These are phyloP conservation scores for Epinephelus cyanopodus DNA, from an alignment of 2,113 vertebrate genomes.

Conservation along the genomic window DNA sequence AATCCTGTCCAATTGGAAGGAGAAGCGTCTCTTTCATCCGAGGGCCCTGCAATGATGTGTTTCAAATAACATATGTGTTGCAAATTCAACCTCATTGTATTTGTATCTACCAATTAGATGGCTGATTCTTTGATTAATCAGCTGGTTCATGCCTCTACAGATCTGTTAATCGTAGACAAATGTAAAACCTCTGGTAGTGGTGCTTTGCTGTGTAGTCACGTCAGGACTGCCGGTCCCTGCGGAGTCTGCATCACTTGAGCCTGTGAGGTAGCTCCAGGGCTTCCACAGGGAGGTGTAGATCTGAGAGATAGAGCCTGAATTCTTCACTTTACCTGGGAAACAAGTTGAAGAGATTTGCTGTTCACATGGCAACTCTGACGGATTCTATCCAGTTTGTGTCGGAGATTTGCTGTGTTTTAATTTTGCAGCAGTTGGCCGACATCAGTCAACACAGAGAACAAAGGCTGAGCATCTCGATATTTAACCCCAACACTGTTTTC, in stretches of 20 bases:
- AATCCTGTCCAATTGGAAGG: constrained; percentile 79
- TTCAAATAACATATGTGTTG: not conserved
- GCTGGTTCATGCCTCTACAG: not conserved
- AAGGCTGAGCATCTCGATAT: constrained; percentile 21
- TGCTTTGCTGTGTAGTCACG: constrained; percentile 53
- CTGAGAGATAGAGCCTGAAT: constrained; percentile 65
- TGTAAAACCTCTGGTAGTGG: constrained; percentile 62
- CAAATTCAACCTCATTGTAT: not conserved
- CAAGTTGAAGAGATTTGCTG: constrained; percentile 19
- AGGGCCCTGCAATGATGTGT: constrained; percentile 9
- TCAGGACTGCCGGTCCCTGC: constrained; percentile 46
- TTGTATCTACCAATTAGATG: not conserved
- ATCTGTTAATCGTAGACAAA: constrained; percentile 17
- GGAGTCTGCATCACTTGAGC: constrained; percentile 52
- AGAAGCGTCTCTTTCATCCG: constrained; percentile 26
- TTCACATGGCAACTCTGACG: not conserved
- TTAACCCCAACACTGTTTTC: constrained; percentile 29
- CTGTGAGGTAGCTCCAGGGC: constrained; percentile 83
- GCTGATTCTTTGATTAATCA: constrained; percentile 6
- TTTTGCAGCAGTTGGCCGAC: not conserved
- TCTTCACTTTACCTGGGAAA: constrained; percentile 72
- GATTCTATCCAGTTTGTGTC: not conserved
- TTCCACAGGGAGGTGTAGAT: constrained; percentile 83
- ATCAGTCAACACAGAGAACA: constrained; percentile 19
- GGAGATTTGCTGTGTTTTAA: constrained; percentile 19